Evolutionary conservation across 2,888 invertebrate genomes (phyloP).

Genomic region (Pemphredon lugubris): DNA sequence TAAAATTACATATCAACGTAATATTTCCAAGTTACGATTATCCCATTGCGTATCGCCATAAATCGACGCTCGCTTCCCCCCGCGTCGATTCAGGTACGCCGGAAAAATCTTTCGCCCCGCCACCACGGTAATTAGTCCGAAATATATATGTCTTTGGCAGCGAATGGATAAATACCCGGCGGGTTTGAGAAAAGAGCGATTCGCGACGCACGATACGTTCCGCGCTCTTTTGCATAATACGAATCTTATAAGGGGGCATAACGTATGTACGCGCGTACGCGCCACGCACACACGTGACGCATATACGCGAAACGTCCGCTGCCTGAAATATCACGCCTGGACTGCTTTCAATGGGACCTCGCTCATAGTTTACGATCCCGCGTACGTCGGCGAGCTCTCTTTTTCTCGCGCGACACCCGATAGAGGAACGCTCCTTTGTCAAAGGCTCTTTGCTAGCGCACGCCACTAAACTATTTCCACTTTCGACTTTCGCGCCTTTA

Average conservation of each 20-base stretch:
- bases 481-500: conserved; percentile 61
- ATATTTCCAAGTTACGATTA: no score
- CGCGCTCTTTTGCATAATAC: conserved; percentile 69
- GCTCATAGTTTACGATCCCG: conserved; percentile 62
- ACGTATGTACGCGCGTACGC: conserved; percentile 4
- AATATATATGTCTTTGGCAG: conserved; percentile 40
- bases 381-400: conserved; percentile 37
- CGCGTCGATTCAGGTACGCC: no score
- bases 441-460: conserved; percentile 49
- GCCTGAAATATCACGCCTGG: conserved; percentile 71
- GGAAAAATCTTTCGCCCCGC: conserved; percentile 16
- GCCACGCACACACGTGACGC: conserved; percentile 10
- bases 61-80: no score
- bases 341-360: conserved; percentile 61
- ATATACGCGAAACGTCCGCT: conserved; percentile 53
- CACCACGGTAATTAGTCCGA: conserved; percentile 50
- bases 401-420: conserved; percentile 55
- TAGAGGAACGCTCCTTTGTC: conserved; percentile 61
- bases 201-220: conserved; percentile 68
- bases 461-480: conserved; percentile 64
- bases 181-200: conserved; percentile 54
- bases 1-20: no score
- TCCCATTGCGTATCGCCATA: no score
- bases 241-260: conserved; percentile 59
- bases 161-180: conserved; percentile 53